phyloP scores from a whole-genome alignment of 2,797 vertebrate genomes.

The Neosilurus hyrtlii region DNA sequence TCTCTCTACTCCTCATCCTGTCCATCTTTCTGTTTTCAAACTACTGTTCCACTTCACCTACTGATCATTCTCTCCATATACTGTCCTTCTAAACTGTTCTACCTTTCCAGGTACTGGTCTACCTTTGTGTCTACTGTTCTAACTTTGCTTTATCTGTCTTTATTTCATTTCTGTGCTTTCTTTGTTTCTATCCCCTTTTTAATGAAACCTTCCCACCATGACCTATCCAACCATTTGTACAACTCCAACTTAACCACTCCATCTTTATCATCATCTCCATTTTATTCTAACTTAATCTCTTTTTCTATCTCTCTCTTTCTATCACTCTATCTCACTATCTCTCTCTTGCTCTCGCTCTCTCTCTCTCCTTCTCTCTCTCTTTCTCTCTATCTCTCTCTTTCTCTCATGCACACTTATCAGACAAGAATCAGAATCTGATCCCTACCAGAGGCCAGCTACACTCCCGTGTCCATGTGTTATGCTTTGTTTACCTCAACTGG shows the following conservation, averaged over 20 bases:
- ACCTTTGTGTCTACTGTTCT: no score
- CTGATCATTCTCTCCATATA: neutral
- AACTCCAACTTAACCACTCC: neutral
- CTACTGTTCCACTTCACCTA: neutral
- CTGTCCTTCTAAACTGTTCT: neutral
- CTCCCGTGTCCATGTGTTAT: neutral
- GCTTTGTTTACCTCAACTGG: neutral
- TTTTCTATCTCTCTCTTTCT: no score
- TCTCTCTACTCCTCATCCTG: no score
- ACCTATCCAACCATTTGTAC: neutral
- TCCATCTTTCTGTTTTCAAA: neutral
- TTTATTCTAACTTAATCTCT: no score
- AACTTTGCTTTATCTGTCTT: neutral
- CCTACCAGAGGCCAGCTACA: neutral
- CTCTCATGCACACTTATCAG: neutral
- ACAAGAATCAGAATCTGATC: neutral
- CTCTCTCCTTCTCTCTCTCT: neutral
- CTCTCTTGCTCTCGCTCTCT: conserved; percentile 19
- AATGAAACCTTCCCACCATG: neutral
- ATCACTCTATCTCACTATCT: conserved; percentile 7
- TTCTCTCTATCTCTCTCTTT: neutral
- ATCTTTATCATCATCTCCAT: no score
- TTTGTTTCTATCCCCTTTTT: neutral
- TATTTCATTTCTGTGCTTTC: neutral
- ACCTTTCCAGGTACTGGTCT: neutral